Percentiles rank a stretch among this genome's conserved stretches.
Conservation (phyloP, 2,888 invertebrate species). For the Pseudanteris insignis region DNA sequence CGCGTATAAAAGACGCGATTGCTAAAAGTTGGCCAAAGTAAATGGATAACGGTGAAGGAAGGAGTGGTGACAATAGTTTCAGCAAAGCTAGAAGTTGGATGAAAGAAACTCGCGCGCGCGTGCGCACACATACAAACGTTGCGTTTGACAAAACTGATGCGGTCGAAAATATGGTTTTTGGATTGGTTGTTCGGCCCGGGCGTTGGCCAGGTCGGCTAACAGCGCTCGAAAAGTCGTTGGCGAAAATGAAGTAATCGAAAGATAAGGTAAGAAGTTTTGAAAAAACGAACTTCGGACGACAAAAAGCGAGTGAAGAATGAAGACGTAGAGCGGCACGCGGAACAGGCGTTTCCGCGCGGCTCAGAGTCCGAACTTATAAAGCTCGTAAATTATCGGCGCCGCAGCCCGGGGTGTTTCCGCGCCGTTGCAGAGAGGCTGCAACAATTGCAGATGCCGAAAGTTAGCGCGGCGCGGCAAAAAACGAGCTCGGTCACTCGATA, state of each 20-base stretch:
- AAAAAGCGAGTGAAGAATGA: constrained; percentile 35
- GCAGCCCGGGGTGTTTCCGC: constrained; percentile 42
- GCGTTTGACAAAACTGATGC: no score
- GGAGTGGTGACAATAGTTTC: no score
- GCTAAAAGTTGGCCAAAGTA: no score
- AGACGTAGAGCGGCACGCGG: constrained; percentile 34
- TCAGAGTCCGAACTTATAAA: constrained; percentile 48
- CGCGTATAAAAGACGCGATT: no score
- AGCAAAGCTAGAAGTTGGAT: no score
- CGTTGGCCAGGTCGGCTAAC: no score
- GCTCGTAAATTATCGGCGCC: constrained; percentile 48
- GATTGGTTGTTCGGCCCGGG: no score
- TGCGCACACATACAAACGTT: no score
- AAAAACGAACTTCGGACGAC: constrained; percentile 11
- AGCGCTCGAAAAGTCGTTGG: constrained; percentile 21
- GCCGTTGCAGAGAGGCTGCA: constrained; percentile 39
- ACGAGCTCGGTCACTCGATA: constrained; percentile 36
- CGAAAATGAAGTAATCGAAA: constrained; percentile 33
- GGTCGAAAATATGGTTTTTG: no score
- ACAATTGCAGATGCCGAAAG: constrained; percentile 45
- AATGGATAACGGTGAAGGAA: no score
- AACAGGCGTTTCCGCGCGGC: constrained; percentile 38
- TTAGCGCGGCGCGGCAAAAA: constrained; percentile 30
- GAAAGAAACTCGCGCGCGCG: no score
- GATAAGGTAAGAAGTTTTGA: constrained; percentile 47